phyloP scores from a whole-genome alignment of 2,888 invertebrate genomes.

The Ophion slaviceki region DNA sequence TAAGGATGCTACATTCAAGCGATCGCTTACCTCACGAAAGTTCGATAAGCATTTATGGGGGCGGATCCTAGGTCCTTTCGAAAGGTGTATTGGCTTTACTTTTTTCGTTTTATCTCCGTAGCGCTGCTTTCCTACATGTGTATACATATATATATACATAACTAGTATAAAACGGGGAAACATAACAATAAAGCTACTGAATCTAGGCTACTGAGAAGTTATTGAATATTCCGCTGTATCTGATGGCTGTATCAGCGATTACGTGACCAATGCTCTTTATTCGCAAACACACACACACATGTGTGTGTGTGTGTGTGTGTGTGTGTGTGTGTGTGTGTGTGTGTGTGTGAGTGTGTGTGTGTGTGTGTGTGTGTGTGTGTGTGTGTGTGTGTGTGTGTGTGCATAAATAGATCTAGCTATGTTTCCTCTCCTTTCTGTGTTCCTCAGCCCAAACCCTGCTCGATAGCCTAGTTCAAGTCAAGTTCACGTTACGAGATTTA shows the following conservation, averaged over 20 bases:
- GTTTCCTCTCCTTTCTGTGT: conserved; percentile 7
- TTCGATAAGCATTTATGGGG: conserved; percentile 67
- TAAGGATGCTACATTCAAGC: neutral
- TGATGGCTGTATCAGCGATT: neutral
- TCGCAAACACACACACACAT: neutral
- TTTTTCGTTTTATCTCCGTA: neutral
- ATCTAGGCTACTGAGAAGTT: conserved; percentile 56
- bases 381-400: too few species aligned
- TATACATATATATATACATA: conserved; percentile 7
- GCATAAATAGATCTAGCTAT: too few species aligned
- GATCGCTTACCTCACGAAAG: conserved; percentile 62
- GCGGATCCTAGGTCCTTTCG: conserved; percentile 30
- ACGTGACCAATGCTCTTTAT: neutral
- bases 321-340: too few species aligned
- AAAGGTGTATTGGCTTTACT: conserved; percentile 26
- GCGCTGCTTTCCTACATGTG: too few species aligned
- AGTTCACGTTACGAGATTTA: conserved; percentile 56
- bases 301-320: too few species aligned
- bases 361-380: neutral
- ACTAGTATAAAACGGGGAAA: neutral
- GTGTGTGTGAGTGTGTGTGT: too few species aligned
- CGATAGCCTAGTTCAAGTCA: conserved; percentile 43
- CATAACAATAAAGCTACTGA: conserved; percentile 40
- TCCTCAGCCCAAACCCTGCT: conserved; percentile 17
- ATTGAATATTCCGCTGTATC: conserved; percentile 59